A percentile compares a stretch with the other conserved stretches of the same genome.
phyloP scores from a whole-genome alignment of 2,888 invertebrate species.

The Lacanobia oleracea region DNA sequence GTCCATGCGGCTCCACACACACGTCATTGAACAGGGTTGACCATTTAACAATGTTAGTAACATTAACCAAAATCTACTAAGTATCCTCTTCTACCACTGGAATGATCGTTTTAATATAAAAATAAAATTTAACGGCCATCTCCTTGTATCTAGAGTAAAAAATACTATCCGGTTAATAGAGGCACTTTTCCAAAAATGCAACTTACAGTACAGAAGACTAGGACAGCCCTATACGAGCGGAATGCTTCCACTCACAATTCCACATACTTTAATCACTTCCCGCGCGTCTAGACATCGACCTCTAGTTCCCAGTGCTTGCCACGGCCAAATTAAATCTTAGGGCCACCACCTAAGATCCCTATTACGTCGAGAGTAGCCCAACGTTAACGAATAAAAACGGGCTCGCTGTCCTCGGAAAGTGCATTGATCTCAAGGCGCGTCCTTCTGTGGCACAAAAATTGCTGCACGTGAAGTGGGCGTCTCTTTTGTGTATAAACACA shows the following conservation, averaged over 20 bases:
- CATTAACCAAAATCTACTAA: not conserved
- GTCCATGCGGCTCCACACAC: conserved; percentile 30
- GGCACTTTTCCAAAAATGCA: conserved; percentile 30
- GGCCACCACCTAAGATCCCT: conserved; percentile 77
- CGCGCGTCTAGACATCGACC: conserved; percentile 86
- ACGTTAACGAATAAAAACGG: conserved; percentile 86
- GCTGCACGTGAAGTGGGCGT: conserved; percentile 86
- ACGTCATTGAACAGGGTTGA: conserved; percentile 43
- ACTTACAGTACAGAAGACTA: conserved; percentile 29
- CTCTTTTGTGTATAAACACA: conserved; percentile 79
- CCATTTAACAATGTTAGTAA: conserved; percentile 1
- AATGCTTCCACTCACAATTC: conserved; percentile 79
- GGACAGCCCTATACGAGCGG: conserved; percentile 73
- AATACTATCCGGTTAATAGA: conserved; percentile 1
- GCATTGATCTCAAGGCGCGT: conserved; percentile 89
- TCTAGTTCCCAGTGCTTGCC: conserved; percentile 64
- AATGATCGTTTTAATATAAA: not conserved
- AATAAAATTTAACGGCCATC: not conserved
- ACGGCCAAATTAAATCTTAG: conserved; percentile 79
- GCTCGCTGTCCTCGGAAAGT: conserved; percentile 89
- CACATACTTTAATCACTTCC: conserved; percentile 84
- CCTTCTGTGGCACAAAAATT: conserved; percentile 89
- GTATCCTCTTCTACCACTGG: not conserved
- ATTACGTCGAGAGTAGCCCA: conserved; percentile 74
- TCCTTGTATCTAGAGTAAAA: not conserved